phyloP scores from a whole-genome alignment of 2,113 vertebrate species.

The Entomyzon cyanotis region DNA sequence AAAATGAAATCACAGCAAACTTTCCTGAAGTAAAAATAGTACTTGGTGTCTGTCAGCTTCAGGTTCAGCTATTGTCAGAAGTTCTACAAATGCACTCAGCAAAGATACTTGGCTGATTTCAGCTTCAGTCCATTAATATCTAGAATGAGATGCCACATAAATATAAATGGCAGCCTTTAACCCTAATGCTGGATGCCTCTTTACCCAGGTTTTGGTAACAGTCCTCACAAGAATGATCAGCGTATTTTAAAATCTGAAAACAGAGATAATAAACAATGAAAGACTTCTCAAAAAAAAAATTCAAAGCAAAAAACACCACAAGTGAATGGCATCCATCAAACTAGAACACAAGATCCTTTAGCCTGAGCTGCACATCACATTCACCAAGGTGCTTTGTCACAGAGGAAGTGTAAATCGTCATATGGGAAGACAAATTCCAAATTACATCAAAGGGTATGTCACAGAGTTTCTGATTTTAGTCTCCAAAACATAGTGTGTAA shows the following conservation, averaged over 20 bases:
- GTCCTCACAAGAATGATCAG: not conserved
- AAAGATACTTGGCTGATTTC: not conserved
- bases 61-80: not conserved
- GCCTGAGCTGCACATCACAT: not conserved
- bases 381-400: not conserved
- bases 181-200: not conserved
- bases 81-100: not conserved
- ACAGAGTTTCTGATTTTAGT: not conserved
- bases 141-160: not conserved
- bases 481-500: not conserved
- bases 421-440: not conserved
- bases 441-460: not conserved
- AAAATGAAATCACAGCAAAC: not conserved
- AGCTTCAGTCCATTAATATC: not conserved
- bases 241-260: not conserved
- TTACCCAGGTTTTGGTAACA: not conserved
- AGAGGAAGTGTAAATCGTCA: not conserved
- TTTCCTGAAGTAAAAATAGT: not conserved
- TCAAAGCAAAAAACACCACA: not conserved
- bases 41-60: not conserved
- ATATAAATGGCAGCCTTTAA: not conserved
- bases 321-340: not conserved
- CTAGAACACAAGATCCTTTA: not conserved
- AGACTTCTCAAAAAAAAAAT: not conserved
- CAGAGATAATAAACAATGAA: not conserved